A percentile compares a stretch with the other conserved stretches of the same genome.
Evolutionary conservation across 2,113 vertebrate species (phyloP).

Genomic region (Bettongia penicillata): DNA sequence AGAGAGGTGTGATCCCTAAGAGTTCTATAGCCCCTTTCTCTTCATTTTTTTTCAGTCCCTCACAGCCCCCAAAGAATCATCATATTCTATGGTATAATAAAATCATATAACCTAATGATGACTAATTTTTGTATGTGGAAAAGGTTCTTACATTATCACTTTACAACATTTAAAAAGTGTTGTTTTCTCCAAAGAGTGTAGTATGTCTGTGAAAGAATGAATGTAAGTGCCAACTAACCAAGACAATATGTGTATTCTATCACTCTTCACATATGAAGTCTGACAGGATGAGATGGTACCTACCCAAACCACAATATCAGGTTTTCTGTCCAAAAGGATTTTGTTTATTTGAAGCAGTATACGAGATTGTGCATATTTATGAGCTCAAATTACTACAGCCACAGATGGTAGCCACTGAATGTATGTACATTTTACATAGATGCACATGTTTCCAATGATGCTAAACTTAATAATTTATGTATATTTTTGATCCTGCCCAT

Average conservation of each 20-base stretch:
- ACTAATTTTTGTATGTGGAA: background rate
- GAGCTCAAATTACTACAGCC: conserved; percentile 71
- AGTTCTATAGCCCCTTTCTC: conserved; percentile 1
- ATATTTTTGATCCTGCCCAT: conserved; percentile 69
- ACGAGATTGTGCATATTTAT: conserved; percentile 66
- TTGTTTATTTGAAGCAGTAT: conserved; percentile 73
- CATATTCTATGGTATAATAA: background rate
- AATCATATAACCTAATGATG: background rate
- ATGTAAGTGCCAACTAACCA: conserved; percentile 54
- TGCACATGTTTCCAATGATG: conserved; percentile 85
- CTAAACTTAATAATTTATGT: conserved; percentile 77
- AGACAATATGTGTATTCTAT: conserved; percentile 49
- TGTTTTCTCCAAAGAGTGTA: conserved; percentile 42
- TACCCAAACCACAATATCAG: conserved; percentile 76
- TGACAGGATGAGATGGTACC: conserved; percentile 69
- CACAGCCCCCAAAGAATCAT: background rate
- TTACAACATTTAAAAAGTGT: background rate
- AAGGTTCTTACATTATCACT: background rate
- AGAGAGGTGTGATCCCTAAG: conserved; percentile 3
- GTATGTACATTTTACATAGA: conserved; percentile 73
- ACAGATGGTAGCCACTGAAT: conserved; percentile 78
- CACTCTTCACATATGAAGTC: conserved; percentile 60
- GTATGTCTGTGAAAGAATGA: conserved; percentile 25
- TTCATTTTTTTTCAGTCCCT: background rate
- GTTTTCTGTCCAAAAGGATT: conserved; percentile 63